Conservation (phyloP, 2,113 vertebrate species). For the Engystomops pustulosus region DNA sequence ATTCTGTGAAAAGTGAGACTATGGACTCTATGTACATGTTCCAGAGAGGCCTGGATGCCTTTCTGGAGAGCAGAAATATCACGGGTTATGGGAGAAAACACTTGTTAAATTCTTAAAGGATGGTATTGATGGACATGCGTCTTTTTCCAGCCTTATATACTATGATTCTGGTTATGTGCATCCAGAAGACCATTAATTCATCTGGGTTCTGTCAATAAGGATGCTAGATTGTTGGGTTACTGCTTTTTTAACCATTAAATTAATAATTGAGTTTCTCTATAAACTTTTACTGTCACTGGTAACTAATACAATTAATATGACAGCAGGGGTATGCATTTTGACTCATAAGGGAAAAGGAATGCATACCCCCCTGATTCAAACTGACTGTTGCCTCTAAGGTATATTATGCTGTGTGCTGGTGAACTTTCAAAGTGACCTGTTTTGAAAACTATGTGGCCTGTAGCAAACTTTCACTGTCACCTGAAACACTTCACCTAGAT, state of each 20-base stretch:
- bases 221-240: too few species aligned
- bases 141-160: too few species aligned
- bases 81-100: too few species aligned
- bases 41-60: too few species aligned
- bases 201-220: too few species aligned
- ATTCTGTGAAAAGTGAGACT: too few species aligned
- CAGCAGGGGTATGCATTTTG: neutral
- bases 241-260: neutral
- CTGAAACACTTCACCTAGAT: constrained; percentile 4
- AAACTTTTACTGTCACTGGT: neutral
- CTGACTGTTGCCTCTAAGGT: constrained; percentile 24
- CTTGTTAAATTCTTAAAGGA: too few species aligned
- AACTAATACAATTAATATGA: neutral
- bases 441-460: neutral
- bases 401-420: constrained; percentile 13
- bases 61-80: too few species aligned
- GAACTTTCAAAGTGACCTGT: constrained; percentile 39
- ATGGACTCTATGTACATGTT: too few species aligned
- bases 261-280: neutral
- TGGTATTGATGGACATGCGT: too few species aligned
- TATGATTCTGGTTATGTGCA: too few species aligned
- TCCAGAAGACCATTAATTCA: too few species aligned
- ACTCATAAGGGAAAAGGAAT: neutral
- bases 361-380: neutral
- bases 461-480: constrained; percentile 6